phyloP scores from a whole-genome alignment of 2,888 invertebrate species.

The Erebia palarica region DNA sequence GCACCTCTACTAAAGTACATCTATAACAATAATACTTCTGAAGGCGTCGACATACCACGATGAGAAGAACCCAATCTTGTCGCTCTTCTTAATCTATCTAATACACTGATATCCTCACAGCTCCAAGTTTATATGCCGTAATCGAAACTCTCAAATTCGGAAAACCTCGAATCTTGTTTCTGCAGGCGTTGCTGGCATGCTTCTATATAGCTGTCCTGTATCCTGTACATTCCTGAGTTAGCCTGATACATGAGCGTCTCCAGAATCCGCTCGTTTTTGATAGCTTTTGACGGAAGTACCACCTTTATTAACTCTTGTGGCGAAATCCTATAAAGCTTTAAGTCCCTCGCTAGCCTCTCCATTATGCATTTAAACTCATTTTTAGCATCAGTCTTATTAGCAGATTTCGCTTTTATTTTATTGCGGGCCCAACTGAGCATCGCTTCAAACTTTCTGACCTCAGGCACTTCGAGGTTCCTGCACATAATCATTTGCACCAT shows the following conservation, averaged over 20 bases:
- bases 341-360: constrained; percentile 94
- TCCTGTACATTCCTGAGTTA: constrained; percentile 95
- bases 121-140: constrained; percentile 84
- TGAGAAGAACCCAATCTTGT: constrained; percentile 69
- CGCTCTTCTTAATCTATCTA: constrained; percentile 74
- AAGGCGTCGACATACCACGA: constrained; percentile 78
- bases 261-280: constrained; percentile 94
- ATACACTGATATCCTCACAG: constrained; percentile 81
- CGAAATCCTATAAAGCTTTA: constrained; percentile 94
- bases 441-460: constrained; percentile 95
- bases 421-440: constrained; percentile 95
- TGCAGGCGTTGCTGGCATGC: constrained; percentile 93
- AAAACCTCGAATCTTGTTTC: constrained; percentile 93
- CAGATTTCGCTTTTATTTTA: constrained; percentile 90
- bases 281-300: constrained; percentile 95
- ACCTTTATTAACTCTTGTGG: constrained; percentile 96
- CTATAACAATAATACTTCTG: constrained; percentile 81
- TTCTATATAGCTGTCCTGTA: constrained; percentile 93
- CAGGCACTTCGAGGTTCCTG: constrained; percentile 93
- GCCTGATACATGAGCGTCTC: constrained; percentile 97
- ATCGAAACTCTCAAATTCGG: constrained; percentile 91
- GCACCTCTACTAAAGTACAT: constrained; percentile 77
- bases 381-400: constrained; percentile 91
- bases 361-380: constrained; percentile 96
- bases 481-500: constrained; percentile 98